Evolutionary conservation across 2,888 invertebrate genomes (phyloP), one percentile per base, ranked within the genome.

Genomic region (Phasia obesa): DNA sequence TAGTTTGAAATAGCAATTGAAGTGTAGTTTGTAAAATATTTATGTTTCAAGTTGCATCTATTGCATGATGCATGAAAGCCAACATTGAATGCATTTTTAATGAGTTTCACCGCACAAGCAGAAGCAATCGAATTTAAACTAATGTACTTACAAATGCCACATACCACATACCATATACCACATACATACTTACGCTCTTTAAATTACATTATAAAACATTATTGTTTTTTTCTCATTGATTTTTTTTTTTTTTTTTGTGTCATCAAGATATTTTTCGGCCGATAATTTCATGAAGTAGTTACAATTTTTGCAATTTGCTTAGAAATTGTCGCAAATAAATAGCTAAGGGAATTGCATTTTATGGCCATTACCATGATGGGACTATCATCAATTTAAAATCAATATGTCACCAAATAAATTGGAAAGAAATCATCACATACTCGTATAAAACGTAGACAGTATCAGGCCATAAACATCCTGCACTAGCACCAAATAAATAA

Each of bases 391-490:
- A 91, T 90, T 91, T 88, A 89, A 89, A 90, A 91, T 91, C 91
- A 91, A 91, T 91, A 91, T 91, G 91, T 91, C 91, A 91, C 89
- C 83, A 83, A 83, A 91, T 91, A 91, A 91, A 91, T 91, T 91
- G 91, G 90, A 89, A 89, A 91, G 90, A 91, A 91, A 90, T 89
- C 91, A 90, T 90, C 89, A 79, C 83, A 83, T 83, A 71, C 70
- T 65, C 74, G 70, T 70, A 75, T 51, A 65, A 75, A 79, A 79
- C 38, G 78, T 31, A 78, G 83, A 83, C 83, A 83, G 44, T 83
- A 83, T 83, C 83, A 71, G 83, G 67, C 79, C 83, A 83, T 83
- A 83, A 83, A 83, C 78, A 79, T 76, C 65, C 75, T 83, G 79
- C 79, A 67, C 70, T 67, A 79, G 83, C 83, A 83, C 83, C 83